Evolutionary conservation across 1,140 invertebrate species (phyloP).

Genomic region (Drosophila quadrilineata): DNA sequence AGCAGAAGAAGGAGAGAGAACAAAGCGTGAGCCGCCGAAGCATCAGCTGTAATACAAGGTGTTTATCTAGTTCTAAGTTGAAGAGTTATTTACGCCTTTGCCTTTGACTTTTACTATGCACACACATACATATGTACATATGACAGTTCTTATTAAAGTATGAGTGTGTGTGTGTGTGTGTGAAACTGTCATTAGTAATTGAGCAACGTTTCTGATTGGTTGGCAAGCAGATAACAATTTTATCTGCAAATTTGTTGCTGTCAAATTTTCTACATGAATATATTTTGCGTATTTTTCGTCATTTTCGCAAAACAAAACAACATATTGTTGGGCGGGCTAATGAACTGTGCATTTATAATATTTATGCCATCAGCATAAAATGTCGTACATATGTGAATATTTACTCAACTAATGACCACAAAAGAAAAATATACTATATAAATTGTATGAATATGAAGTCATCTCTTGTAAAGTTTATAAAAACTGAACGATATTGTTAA

Average conservation of each 20-base stretch:
- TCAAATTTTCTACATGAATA: no score
- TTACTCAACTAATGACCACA: no score
- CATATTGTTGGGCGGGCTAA: no score
- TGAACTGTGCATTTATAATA: no score
- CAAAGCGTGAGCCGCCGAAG: no score
- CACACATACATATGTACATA: background rate
- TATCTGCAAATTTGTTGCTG: no score
- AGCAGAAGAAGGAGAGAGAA: background rate
- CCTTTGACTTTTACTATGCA: background rate
- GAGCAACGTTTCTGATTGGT: no score
- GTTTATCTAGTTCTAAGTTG: conserved; percentile 27
- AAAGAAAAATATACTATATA: conserved; percentile 25
- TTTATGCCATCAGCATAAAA: conserved; percentile 36
- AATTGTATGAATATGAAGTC: conserved; percentile 33
- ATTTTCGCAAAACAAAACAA: conserved; percentile 8
- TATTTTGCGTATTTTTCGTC: no score
- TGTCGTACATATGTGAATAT: conserved; percentile 24
- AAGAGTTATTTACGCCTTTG: background rate
- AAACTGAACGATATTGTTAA: conserved; percentile 22
- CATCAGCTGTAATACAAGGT: conserved; percentile 23
- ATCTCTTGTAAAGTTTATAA: conserved; percentile 8
- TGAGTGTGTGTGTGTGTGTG: no score
- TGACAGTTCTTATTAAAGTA: no score
- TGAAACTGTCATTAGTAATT: no score
- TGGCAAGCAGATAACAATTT: no score